Conservation (phyloP, 2,797 vertebrate species). For the Pitangus sulphuratus region DNA sequence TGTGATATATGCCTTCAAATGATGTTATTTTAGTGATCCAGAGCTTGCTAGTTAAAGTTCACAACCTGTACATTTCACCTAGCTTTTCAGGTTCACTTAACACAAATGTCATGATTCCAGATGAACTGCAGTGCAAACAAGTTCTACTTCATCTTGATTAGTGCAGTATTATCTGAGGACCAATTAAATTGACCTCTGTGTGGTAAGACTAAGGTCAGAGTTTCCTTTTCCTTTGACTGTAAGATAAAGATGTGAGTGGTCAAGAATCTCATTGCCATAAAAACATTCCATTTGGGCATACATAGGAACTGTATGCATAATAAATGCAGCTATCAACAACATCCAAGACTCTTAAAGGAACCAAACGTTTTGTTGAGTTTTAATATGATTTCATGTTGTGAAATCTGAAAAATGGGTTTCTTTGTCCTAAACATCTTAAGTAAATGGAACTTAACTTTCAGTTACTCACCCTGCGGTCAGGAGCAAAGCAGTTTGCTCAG, state of each 20-base stretch:
- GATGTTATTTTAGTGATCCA: not conserved
- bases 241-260: not conserved
- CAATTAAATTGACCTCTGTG: not conserved
- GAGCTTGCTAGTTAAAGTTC: not conserved
- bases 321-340: not conserved
- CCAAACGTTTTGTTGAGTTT: not conserved
- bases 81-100: conserved; percentile 21
- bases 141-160: not conserved
- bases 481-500: not conserved
- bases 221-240: not conserved
- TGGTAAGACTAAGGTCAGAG: not conserved
- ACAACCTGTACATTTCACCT: not conserved
- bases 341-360: not conserved
- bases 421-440: not conserved
- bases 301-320: not conserved
- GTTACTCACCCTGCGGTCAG: not conserved
- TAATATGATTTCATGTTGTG: not conserved
- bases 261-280: not conserved
- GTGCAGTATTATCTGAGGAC: not conserved
- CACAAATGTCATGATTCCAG: not conserved
- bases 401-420: not conserved
- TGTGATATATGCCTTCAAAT: not conserved
- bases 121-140: conserved; percentile 15
- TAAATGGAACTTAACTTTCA: not conserved
- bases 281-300: not conserved